phyloP scores from a whole-genome alignment of 1,140 invertebrate genomes.

The Lordiphosa mommai region DNA sequence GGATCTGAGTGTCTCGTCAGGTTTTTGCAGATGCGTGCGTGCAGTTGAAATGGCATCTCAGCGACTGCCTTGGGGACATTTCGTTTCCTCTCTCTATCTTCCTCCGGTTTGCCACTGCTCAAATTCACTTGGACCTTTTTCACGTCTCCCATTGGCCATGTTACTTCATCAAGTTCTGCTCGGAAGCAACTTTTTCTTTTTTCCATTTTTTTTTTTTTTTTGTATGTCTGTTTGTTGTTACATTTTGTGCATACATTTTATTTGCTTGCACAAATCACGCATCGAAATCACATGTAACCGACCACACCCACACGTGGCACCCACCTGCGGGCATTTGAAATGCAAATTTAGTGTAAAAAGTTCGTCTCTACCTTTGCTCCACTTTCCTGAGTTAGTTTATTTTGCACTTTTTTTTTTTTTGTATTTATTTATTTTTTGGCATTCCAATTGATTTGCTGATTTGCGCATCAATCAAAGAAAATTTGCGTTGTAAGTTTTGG shows the following conservation, averaged over 20 bases:
- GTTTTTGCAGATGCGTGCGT: conserved; percentile 3
- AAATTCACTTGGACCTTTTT: conserved; percentile 32
- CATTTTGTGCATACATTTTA: conserved; percentile 30
- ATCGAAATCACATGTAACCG: conserved; percentile 30
- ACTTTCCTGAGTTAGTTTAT: conserved; percentile 42
- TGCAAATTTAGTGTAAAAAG: conserved; percentile 52
- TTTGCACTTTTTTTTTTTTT: conserved; percentile 2
- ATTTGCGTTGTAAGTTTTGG: conserved; percentile 31
- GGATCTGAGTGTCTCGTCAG: conserved; percentile 17
- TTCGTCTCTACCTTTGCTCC: conserved; percentile 3
- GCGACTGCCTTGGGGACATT: not conserved
- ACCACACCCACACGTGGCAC: conserved; percentile 9
- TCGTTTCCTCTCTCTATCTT: not conserved
- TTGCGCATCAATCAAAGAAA: conserved; percentile 59
- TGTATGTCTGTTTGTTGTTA: too few relatives aligned
- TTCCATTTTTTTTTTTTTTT: too few relatives aligned
- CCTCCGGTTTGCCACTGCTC: not conserved
- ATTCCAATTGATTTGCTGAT: conserved; percentile 71
- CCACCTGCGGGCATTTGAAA: conserved; percentile 39
- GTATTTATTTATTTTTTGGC: conserved; percentile 14
- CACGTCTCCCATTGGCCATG: conserved; percentile 13
- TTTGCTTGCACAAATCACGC: conserved; percentile 41
- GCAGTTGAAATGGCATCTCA: conserved; percentile 21
- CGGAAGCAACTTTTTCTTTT: conserved; percentile 4
- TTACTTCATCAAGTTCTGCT: conserved; percentile 8